Evolutionary conservation across 2,797 vertebrate genomes (phyloP).

Genomic region (Gymnodraco acuticeps): DNA sequence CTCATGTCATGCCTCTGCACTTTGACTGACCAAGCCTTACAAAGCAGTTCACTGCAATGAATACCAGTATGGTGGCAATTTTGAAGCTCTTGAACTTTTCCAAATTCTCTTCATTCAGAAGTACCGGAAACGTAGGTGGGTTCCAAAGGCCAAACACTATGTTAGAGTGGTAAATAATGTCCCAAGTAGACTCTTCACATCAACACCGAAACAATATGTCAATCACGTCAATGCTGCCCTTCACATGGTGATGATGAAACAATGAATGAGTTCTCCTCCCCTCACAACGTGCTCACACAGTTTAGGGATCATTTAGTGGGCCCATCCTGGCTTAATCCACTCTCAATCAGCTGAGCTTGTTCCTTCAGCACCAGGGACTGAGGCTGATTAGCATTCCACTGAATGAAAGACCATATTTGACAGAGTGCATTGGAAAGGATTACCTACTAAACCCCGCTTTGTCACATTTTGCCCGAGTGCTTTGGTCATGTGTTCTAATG

Average conservation of each 20-base stretch:
- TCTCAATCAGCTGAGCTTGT: constrained; percentile 41
- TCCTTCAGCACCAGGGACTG: constrained; percentile 26
- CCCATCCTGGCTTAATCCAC: constrained; percentile 40
- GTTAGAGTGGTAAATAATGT: too few species aligned
- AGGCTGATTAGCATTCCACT: constrained; percentile 61
- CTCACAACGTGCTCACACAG: background rate
- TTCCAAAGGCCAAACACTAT: too few species aligned
- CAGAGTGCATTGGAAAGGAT: constrained; percentile 41
- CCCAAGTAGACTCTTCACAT: background rate
- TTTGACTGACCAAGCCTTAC: background rate
- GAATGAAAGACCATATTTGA: constrained; percentile 49
- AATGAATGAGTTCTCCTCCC: background rate
- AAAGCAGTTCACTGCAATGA: too few species aligned
- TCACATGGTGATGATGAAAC: background rate
- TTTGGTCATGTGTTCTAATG: constrained; percentile 40
- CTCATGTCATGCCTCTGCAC: too few species aligned
- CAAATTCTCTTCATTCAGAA: background rate
- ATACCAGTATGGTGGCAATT: background rate
- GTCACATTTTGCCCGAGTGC: constrained; percentile 35
- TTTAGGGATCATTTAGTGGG: constrained; percentile 48
- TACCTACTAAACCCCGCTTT: constrained; percentile 42
- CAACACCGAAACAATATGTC: background rate
- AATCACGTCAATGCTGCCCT: constrained; percentile 6
- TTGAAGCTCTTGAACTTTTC: background rate
- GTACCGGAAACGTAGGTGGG: too few species aligned